Conservation (phyloP, 1,140 invertebrate genomes). For the Phymorhynchus buccinoides region DNA sequence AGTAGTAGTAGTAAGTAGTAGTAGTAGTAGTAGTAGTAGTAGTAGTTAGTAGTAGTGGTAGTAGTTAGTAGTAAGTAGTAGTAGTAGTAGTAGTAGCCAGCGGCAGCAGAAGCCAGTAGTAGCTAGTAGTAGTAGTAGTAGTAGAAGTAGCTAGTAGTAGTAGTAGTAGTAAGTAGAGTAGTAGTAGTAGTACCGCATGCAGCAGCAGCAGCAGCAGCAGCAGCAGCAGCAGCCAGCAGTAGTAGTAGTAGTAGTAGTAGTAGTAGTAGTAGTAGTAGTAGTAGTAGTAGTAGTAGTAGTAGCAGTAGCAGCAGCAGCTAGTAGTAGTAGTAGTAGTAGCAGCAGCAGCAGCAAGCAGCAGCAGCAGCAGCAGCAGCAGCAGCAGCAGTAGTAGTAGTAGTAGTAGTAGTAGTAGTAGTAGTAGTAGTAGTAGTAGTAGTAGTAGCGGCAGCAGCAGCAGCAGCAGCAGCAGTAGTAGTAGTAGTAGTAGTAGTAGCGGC, state of each 20-base stretch:
- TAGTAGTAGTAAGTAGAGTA: not conserved
- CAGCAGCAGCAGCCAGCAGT: not conserved
- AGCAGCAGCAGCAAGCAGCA: too few species aligned
- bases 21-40: too few species aligned
- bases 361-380: too few species aligned
- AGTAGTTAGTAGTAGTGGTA: too few species aligned
- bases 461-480: not conserved
- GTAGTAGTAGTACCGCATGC: not conserved
- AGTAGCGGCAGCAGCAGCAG: constrained; percentile 5
- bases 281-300: not conserved
- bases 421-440: constrained; percentile 10
- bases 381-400: not conserved
- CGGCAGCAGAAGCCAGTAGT: too few species aligned
- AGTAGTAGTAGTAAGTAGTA: too few species aligned
- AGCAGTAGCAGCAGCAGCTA: not conserved
- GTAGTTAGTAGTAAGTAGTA: too few species aligned
- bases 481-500: too few species aligned
- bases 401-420: too few species aligned
- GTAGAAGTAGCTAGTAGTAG: not conserved
- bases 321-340: not conserved
- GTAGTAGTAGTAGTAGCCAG: too few species aligned
- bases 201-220: constrained; percentile 12
- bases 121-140: too few species aligned
- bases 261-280: too few species aligned
- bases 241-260: not conserved